phyloP scores from a whole-genome alignment of 2,113 vertebrate genomes.

The Callithrix jacchus region DNA sequence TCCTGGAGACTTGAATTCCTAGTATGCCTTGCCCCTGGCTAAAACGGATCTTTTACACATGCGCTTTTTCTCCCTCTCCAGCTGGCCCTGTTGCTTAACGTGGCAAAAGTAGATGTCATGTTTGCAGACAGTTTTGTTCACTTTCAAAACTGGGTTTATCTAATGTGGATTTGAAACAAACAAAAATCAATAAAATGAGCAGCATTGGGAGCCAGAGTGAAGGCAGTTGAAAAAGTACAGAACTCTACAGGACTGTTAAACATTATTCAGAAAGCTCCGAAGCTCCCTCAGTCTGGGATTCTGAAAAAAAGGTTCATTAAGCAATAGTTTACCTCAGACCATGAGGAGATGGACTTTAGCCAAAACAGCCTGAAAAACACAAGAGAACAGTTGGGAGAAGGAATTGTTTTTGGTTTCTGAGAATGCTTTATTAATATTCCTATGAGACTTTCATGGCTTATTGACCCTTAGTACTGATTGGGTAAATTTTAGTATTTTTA shows the following conservation, averaged over 20 bases:
- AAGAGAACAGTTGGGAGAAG: slow-evolving; percentile 12
- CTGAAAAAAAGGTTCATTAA: slow-evolving; percentile 45
- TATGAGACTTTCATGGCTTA: not conserved
- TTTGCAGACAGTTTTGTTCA: not conserved
- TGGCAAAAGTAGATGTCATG: not conserved
- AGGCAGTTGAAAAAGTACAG: slow-evolving; percentile 60
- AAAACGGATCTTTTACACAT: accelerated
- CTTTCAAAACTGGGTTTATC: slow-evolving; percentile 14
- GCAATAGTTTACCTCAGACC: slow-evolving; percentile 54
- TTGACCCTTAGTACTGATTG: not conserved
- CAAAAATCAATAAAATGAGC: not conserved
- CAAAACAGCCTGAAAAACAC: slow-evolving; percentile 48
- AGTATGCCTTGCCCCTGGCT: not conserved
- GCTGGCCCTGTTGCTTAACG: not conserved
- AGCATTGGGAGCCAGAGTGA: not conserved
- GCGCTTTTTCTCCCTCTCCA: not conserved
- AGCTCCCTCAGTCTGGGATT: slow-evolving; percentile 50
- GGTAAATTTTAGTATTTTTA: not conserved
- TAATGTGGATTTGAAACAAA: not conserved
- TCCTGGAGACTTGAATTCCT: not conserved
- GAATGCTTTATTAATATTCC: not conserved
- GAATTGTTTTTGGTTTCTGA: slow-evolving; percentile 52
- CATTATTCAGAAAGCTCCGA: slow-evolving; percentile 30
- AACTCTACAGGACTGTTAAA: not conserved
- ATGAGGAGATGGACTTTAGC: slow-evolving; percentile 51